Evolutionary conservation across 2,888 invertebrate genomes (phyloP).

Genomic region (Caenorhabditis doughertyi): DNA sequence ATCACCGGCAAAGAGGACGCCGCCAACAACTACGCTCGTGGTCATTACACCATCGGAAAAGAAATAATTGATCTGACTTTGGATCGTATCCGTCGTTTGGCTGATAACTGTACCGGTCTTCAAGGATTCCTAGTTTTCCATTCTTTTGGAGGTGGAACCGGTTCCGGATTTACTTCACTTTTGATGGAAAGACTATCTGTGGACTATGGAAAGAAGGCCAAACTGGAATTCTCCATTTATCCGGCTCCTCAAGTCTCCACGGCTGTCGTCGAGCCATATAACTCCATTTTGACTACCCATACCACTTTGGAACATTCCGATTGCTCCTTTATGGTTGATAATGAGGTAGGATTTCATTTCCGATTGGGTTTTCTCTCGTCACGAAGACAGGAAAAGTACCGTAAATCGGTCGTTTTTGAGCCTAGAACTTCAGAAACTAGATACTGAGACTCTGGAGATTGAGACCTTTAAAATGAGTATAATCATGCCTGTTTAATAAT

Average conservation of each 20-base stretch:
- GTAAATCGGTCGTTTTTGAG: no score
- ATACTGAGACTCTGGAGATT: no score
- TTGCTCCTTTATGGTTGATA: constrained; percentile 92
- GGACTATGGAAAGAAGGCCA: constrained; percentile 85
- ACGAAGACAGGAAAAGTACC: no score
- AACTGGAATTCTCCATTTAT: constrained; percentile 92
- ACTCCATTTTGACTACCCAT: constrained; percentile 96
- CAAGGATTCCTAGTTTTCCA: constrained; percentile 92
- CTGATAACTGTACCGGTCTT: constrained; percentile 89
- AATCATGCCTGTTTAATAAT: no score
- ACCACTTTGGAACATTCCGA: constrained; percentile 95
- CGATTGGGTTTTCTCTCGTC: no score
- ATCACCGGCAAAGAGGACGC: constrained; percentile 84
- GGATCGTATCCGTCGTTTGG: constrained; percentile 77
- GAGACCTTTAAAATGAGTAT: no score
- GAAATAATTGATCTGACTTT: constrained; percentile 86
- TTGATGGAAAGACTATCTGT: constrained; percentile 91
- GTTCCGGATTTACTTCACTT: constrained; percentile 92
- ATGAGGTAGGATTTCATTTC: constrained; percentile 83
- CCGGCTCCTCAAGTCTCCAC: constrained; percentile 93
- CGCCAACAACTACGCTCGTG: constrained; percentile 84
- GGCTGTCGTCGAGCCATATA: constrained; percentile 96
- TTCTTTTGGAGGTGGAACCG: constrained; percentile 85
- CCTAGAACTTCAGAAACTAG: no score
- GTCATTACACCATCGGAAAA: constrained; percentile 89